Percentiles rank a stretch among this genome's conserved stretches.
Conservation (phyloP, 2,113 vertebrate genomes). For the Anthoscopus minutus region DNA sequence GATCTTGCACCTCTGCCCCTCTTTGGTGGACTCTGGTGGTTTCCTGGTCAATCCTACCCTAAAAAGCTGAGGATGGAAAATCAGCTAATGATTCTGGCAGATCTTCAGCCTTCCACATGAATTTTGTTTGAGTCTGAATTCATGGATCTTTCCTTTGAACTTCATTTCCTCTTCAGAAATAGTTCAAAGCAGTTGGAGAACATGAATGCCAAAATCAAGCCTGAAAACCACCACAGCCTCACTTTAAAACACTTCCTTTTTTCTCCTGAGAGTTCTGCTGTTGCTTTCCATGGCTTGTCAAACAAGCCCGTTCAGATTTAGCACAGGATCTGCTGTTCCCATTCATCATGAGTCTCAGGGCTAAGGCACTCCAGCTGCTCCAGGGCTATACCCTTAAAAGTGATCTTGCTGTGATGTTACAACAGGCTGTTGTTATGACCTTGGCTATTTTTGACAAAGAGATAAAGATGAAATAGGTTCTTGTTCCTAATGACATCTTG, state of each 20-base stretch:
- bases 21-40: not conserved
- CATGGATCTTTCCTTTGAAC: not conserved
- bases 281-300: not conserved
- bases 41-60: not conserved
- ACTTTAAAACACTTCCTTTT: not conserved
- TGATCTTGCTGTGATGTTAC: conserved; percentile 13
- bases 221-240: not conserved
- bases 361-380: conserved; percentile 22
- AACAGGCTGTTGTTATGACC: not conserved
- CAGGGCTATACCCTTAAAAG: not conserved
- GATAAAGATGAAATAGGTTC: conserved; percentile 38
- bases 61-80: not conserved
- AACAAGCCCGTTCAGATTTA: not conserved
- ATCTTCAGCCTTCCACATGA: not conserved
- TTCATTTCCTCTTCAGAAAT: not conserved
- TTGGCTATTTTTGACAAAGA: conserved; percentile 30
- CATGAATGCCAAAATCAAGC: not conserved
- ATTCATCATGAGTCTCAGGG: not conserved
- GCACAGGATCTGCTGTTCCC: not conserved
- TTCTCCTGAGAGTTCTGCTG: not conserved
- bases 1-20: not conserved
- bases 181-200: conserved; percentile 26
- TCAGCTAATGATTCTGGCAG: not conserved
- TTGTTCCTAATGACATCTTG: conserved; percentile 21
- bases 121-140: not conserved